These are phyloP conservation scores for Clarias batrachus DNA, from an alignment of 2,113 vertebrate genomes.

Conservation along the genomic window DNA sequence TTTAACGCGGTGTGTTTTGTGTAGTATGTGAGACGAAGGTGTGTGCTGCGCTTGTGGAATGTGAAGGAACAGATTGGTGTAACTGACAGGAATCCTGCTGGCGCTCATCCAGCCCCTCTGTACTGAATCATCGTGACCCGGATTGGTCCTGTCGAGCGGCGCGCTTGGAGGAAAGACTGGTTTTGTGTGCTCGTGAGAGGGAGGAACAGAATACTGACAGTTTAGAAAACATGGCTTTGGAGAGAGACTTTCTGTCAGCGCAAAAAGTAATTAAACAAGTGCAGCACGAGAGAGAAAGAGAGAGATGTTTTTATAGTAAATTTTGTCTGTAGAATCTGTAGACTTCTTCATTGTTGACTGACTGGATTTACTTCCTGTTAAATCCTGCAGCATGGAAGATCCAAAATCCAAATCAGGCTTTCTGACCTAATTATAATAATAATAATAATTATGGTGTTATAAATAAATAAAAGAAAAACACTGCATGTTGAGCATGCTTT, in stretches of 20 bases:
- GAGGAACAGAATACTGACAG: neutral
- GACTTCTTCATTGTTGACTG: neutral
- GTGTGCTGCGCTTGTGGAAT: constrained; percentile 11
- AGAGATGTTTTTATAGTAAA: neutral
- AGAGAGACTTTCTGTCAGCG: neutral
- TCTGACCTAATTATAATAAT: neutral
- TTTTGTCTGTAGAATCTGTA: neutral
- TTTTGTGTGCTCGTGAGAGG: constrained; percentile 30
- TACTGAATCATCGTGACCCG: constrained; percentile 46
- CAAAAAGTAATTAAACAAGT: neutral
- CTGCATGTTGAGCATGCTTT: neutral
- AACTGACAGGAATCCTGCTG: constrained; percentile 44
- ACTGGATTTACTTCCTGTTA: neutral
- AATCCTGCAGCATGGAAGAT: neutral
- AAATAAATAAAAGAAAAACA: neutral
- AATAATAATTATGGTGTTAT: neutral
- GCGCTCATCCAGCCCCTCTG: constrained; percentile 18
- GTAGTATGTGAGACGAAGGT: neutral
- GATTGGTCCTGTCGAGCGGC: constrained; percentile 45
- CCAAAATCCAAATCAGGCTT: neutral
- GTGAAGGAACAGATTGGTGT: neutral
- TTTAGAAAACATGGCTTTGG: neutral
- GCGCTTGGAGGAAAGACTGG: constrained; percentile 34
- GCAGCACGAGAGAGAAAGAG: neutral
- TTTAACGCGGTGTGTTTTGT: neutral